Base-by-base conservation (phyloP, 2,888 invertebrate species). In the Teleogryllus oceanicus region DNA sequence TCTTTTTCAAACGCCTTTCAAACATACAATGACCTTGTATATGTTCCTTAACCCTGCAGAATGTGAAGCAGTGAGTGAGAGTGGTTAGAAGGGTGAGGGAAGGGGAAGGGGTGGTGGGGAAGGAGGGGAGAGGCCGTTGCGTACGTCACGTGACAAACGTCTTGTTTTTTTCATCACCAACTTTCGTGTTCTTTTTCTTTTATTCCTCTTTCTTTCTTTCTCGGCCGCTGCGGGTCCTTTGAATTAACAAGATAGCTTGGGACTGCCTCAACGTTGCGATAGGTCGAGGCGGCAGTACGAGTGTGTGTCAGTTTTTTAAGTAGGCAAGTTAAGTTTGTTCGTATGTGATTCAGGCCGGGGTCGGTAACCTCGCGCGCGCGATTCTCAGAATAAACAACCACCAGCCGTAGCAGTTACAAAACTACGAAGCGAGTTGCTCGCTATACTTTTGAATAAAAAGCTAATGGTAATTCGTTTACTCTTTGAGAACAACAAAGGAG, bases 21-120 rank as follows among this genome's bases (percentile, higher is more conserved):
- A 79, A 75, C 79, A 79, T 77, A 62, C 80, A 81, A 77, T 80
- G 80, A 81, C 81, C 81, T 81, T 81, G 81, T 79, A 76, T 49
- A 81, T 79, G 79, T 79, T 81, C 79, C 80, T 81, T 81, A 81
- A 81, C 81, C 81, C 81, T 79, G 75, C 80, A 78, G 77, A 79
- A 81, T 79, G 81, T 78, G 80, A 78, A 75, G 62, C 80, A 37
- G 51, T 75, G 75, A 77, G 80, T 74, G 80, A 78, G 74, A 77
- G 20, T 51, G 51, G 24, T 20, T 20, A 18, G 50, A 21, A n/a
- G 50, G 62, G 51, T 20, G 75, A 20, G 78, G 75, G 74, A 24
- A 21, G 50, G 50, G 50, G 50, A 18, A 37, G 77, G 49, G 76
- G 76, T 8, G 37, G 37, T 24, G 37, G 74, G 51, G 62, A 51